These are phyloP conservation scores for Oxycera nigricornis DNA, from an alignment of 2,888 invertebrate genomes.

Conservation along the genomic window DNA sequence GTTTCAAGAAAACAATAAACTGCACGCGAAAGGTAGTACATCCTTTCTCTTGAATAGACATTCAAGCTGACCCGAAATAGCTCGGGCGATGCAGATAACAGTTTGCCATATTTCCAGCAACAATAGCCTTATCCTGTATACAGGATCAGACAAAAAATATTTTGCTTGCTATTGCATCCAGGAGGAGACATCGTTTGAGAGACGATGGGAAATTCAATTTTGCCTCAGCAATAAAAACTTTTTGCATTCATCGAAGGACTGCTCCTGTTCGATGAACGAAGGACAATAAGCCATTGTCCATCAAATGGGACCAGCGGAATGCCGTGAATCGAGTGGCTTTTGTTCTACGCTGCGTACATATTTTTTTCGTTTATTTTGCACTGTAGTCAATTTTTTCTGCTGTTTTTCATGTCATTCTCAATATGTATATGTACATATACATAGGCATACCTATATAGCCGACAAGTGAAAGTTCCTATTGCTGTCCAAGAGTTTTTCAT, in stretches of 20 bases:
- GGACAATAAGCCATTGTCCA: conserved; percentile 31
- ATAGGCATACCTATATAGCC: too few species aligned
- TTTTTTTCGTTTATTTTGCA: not conserved
- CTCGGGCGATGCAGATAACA: not conserved
- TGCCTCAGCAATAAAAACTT: conserved; percentile 23
- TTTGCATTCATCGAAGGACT: conserved; percentile 21
- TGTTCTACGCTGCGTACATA: conserved; percentile 27
- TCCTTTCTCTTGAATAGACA: not conserved
- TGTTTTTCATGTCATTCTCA: conserved; percentile 35
- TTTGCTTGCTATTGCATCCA: not conserved
- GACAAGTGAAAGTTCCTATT: conserved; percentile 26
- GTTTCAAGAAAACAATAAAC: not conserved
- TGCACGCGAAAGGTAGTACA: not conserved
- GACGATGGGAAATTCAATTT: conserved; percentile 19
- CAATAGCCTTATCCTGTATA: not conserved
- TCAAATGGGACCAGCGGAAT: conserved; percentile 33
- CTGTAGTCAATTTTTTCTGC: not conserved
- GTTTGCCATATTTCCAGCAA: not conserved
- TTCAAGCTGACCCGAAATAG: not conserved
- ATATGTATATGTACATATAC: too few species aligned
- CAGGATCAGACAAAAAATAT: not conserved
- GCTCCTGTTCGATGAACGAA: conserved; percentile 3
- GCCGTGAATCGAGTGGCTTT: conserved; percentile 42
- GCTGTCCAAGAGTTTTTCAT: conserved; percentile 21
- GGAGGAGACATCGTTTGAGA: not conserved